Percentiles rank a stretch among this genome's conserved stretches.
These are phyloP conservation scores for Acrocyrtus sp. DNA, from an alignment of 2,888 invertebrate genomes.

Conservation along the genomic window DNA sequence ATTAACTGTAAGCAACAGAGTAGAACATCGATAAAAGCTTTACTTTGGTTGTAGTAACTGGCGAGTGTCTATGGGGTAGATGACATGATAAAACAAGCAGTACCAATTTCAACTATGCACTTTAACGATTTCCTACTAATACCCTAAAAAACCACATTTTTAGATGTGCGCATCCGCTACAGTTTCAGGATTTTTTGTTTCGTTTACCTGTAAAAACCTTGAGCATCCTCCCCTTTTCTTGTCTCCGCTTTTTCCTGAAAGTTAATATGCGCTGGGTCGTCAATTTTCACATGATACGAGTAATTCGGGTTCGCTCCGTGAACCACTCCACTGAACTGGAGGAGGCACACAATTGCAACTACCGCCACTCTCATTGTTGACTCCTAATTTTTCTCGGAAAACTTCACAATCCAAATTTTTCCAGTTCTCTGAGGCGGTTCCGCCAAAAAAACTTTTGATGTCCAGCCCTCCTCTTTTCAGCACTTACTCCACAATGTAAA, in stretches of 20 bases:
- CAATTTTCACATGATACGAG: conserved; percentile 62
- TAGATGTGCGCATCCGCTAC: not conserved
- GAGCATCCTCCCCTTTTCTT: conserved; percentile 57
- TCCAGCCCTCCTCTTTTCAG: too few species aligned
- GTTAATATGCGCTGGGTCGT: conserved; percentile 58
- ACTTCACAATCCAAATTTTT: not conserved
- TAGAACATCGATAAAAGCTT: too few species aligned
- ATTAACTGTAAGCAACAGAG: too few species aligned
- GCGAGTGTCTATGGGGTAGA: not conserved
- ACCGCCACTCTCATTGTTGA: conserved; percentile 48
- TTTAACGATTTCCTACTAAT: not conserved
- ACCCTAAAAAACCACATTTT: not conserved
- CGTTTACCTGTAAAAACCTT: conserved; percentile 62
- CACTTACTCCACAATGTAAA: too few species aligned
- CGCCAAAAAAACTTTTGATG: too few species aligned
- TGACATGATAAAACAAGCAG: not conserved
- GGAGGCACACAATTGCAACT: conserved; percentile 34
- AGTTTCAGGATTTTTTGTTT: not conserved
- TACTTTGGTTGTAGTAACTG: too few species aligned
- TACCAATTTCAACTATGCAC: not conserved
- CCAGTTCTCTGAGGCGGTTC: too few species aligned
- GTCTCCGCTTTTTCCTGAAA: conserved; percentile 62
- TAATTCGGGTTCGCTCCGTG: conserved; percentile 61
- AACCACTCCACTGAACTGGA: conserved; percentile 6
- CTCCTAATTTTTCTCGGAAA: not conserved